Conservation (phyloP, 2,797 vertebrate species). For the Protonibea diacanthus region DNA sequence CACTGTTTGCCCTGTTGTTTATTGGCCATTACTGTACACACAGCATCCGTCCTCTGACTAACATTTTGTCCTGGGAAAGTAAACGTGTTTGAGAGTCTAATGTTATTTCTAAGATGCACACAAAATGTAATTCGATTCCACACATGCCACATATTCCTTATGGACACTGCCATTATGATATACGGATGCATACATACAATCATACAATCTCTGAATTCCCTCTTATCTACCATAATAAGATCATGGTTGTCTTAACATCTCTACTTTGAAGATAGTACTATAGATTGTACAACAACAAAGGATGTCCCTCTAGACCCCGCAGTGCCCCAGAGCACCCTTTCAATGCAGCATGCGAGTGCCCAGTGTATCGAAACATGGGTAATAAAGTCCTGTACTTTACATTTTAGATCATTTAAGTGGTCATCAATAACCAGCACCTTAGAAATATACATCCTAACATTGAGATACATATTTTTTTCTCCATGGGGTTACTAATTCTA, state of each 20-base stretch:
- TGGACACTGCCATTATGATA: background rate
- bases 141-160: background rate
- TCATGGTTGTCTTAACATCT: background rate
- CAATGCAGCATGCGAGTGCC: no score
- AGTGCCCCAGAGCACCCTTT: no score
- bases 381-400: no score
- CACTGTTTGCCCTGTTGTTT: conserved; percentile 46
- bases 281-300: background rate
- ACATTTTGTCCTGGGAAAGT: conserved; percentile 1
- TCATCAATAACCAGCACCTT: no score
- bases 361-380: no score
- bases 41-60: background rate
- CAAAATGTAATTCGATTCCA: background rate
- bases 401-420: no score
- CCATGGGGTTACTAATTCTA: no score
- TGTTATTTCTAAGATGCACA: background rate
- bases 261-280: background rate
- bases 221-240: background rate
- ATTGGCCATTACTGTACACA: conserved; percentile 33
- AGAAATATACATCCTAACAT: no score
- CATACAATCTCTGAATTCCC: background rate
- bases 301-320: no score
- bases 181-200: background rate
- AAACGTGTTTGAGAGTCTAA: background rate
- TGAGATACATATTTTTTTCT: no score